Percentiles rank a stretch among this genome's conserved stretches.
Conservation (phyloP, 2,888 invertebrate genomes). For the Clepsis dumicolana region DNA sequence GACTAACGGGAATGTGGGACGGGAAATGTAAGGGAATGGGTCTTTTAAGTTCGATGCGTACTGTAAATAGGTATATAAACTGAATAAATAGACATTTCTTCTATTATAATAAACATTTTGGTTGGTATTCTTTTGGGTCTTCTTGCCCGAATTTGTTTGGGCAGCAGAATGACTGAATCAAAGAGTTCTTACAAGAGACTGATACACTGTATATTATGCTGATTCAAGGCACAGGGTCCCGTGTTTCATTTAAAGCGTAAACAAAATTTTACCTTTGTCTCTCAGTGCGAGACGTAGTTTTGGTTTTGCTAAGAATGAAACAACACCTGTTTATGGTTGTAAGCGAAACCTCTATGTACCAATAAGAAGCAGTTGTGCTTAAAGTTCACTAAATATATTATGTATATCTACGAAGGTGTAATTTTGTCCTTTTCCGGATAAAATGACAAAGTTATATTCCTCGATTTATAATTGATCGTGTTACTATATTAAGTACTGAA, state of each 20-base stretch:
- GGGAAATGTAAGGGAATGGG: too few relatives aligned
- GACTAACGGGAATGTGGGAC: too few relatives aligned
- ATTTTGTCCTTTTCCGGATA: slow-evolving; percentile 76
- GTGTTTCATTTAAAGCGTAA: background rate
- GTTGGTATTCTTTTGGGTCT: slow-evolving; percentile 57
- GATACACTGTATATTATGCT: slow-evolving; percentile 48
- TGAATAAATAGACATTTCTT: background rate
- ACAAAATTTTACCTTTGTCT: background rate
- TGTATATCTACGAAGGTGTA: slow-evolving; percentile 52
- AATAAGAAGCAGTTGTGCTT: slow-evolving; percentile 19
- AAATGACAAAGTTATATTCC: slow-evolving; percentile 73
- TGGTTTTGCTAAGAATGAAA: background rate
- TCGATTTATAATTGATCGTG: slow-evolving; percentile 41
- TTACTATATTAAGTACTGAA: slow-evolving; percentile 51
- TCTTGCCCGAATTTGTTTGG: slow-evolving; percentile 78
- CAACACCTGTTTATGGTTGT: background rate
- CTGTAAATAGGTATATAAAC: too few relatives aligned
- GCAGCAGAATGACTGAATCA: slow-evolving; percentile 70
- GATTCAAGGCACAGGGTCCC: background rate
- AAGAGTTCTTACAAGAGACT: slow-evolving; percentile 58
- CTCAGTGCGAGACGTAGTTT: background rate
- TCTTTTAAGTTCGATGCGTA: too few relatives aligned
- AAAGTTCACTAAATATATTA: slow-evolving; percentile 43
- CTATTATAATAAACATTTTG: background rate
- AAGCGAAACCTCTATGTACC: slow-evolving; percentile 1